A percentile compares a stretch with the other conserved stretches of the same genome.
Conservation (phyloP, 2,113 vertebrate species). For the Limnothrissa miodon region DNA sequence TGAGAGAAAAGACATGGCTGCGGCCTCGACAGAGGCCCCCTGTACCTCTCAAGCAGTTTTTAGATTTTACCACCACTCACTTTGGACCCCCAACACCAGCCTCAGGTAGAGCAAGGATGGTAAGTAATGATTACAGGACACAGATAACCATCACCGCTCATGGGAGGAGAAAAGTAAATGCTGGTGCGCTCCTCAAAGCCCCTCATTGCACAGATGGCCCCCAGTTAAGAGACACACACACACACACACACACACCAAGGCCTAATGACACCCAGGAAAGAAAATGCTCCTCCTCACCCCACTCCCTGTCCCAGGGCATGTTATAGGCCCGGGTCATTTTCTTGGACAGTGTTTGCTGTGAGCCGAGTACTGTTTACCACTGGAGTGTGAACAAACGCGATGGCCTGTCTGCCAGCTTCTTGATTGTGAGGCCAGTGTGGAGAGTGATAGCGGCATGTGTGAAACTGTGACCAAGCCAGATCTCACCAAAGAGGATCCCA, state of each 20-base stretch:
- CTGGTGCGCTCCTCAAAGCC: not conserved
- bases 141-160: slow-evolving; percentile 18
- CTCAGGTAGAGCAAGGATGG: slow-evolving; percentile 23
- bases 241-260: not conserved
- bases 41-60: not conserved
- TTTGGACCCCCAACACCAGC: slow-evolving; percentile 53
- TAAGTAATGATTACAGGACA: slow-evolving; percentile 55
- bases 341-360: not conserved
- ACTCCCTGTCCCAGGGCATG: not conserved
- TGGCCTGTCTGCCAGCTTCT: not conserved
- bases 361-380: not conserved
- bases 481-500: not conserved
- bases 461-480: not conserved
- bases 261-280: not conserved
- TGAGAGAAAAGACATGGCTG: not conserved
- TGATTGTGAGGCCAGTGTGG: not conserved
- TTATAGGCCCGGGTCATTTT: not conserved
- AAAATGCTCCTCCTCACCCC: not conserved
- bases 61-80: slow-evolving; percentile 33
- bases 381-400: not conserved
- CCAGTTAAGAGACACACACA: slow-evolving; percentile 13
- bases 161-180: slow-evolving; percentile 42
- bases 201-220: slow-evolving; percentile 34
- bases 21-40: not conserved
- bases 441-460: not conserved